These are phyloP conservation scores for Temnothorax nylanderi DNA, from an alignment of 1,140 invertebrate species.

Conservation along the genomic window DNA sequence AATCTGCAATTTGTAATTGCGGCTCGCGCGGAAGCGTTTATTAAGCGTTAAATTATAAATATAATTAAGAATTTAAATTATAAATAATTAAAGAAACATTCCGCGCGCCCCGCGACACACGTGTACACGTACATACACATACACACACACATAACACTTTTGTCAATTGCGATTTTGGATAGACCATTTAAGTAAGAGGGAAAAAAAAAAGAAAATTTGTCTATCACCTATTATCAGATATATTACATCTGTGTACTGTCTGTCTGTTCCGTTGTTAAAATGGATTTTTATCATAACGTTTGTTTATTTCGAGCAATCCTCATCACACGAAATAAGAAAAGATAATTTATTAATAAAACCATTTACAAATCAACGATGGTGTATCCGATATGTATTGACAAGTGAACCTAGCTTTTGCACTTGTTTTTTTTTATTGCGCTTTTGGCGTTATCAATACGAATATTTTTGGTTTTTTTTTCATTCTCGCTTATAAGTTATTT, in stretches of 20 bases:
- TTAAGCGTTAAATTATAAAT: slow-evolving; percentile 72
- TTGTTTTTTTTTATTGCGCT: slow-evolving; percentile 2
- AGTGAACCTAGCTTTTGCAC: slow-evolving; percentile 26
- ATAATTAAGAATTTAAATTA: slow-evolving; percentile 71
- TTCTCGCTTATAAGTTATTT: slow-evolving; percentile 12
- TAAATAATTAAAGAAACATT: slow-evolving; percentile 75
- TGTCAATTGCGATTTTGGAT: slow-evolving; percentile 85
- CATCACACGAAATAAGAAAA: slow-evolving; percentile 83
- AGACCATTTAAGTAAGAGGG: slow-evolving; percentile 80
- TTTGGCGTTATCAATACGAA: background rate
- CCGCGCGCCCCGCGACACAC: slow-evolving; percentile 81
- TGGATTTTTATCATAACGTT: slow-evolving; percentile 84
- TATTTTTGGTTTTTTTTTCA: background rate
- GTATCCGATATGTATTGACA: slow-evolving; percentile 37
- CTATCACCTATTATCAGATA: slow-evolving; percentile 79
- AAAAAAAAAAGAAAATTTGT: slow-evolving; percentile 68
- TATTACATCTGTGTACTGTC: slow-evolving; percentile 81
- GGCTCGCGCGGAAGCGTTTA: slow-evolving; percentile 79
- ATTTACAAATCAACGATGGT: slow-evolving; percentile 83
- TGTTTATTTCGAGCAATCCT: slow-evolving; percentile 84
- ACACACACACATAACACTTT: slow-evolving; percentile 72
- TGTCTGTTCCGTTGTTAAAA: slow-evolving; percentile 84
- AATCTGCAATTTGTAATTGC: slow-evolving; percentile 82
- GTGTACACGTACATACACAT: background rate
- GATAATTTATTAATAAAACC: slow-evolving; percentile 86